Evolutionary conservation across 2,113 vertebrate genomes (phyloP).

Genomic region (Pimephales promelas): DNA sequence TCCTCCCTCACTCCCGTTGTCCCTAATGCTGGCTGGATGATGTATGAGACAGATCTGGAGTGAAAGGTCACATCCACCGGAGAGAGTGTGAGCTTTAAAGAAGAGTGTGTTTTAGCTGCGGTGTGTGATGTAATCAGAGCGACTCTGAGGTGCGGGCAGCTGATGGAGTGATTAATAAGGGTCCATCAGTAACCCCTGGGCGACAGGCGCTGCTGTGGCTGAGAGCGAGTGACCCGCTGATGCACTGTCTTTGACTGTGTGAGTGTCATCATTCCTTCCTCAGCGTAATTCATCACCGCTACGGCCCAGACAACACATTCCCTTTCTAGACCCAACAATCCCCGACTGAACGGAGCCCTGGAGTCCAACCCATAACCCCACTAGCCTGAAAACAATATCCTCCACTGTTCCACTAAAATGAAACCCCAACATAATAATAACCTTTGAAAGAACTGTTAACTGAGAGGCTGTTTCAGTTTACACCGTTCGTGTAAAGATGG

Average conservation of each 20-base stretch:
- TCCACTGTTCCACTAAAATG: background rate
- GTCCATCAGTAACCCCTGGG: constrained; percentile 59
- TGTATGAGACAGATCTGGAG: constrained; percentile 51
- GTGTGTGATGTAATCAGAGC: constrained; percentile 39
- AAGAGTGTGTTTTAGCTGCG: constrained; percentile 33
- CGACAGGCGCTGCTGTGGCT: constrained; percentile 32
- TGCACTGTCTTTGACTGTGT: constrained; percentile 48
- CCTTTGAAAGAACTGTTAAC: background rate
- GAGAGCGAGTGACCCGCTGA: constrained; percentile 40
- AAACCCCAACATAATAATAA: constrained; percentile 6
- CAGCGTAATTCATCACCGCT: constrained; percentile 54
- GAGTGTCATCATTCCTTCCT: constrained; percentile 45
- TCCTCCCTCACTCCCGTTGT: background rate
- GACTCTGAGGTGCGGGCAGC: constrained; percentile 44
- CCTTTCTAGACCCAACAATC: constrained; percentile 36
- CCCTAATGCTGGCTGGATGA: constrained; percentile 41
- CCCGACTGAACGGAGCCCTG: constrained; percentile 20
- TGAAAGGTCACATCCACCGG: constrained; percentile 41
- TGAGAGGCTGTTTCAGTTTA: too few relatives aligned
- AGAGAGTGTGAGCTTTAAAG: constrained; percentile 27
- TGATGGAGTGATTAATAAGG: constrained; percentile 67
- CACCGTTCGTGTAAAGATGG: too few relatives aligned
- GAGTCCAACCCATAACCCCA: constrained; percentile 26
- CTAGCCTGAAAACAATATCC: constrained; percentile 31
- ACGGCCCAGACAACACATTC: constrained; percentile 19